Percentiles rank a stretch among this genome's conserved stretches.
These are phyloP conservation scores for Drosophila atripex DNA, from an alignment of 2,888 invertebrate genomes.

Conservation along the genomic window DNA sequence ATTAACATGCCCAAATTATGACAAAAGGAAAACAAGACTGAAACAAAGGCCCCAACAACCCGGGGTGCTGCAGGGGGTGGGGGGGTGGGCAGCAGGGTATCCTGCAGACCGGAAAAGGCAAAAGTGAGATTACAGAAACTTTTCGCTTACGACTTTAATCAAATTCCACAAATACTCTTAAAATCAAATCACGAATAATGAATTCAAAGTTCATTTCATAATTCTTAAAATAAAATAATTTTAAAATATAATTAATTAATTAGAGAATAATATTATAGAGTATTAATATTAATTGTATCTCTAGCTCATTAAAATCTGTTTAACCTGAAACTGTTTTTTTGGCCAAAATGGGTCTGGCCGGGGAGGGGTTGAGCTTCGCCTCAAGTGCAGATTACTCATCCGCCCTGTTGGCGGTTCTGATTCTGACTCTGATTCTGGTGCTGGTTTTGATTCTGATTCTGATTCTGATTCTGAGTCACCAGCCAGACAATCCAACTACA, in stretches of 20 bases:
- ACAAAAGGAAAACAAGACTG: constrained; percentile 51
- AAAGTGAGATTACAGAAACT: constrained; percentile 35
- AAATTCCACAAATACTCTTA: constrained; percentile 7
- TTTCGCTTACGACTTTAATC: constrained; percentile 1
- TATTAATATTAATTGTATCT: background rate
- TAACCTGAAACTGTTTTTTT: constrained; percentile 4
- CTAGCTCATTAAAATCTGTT: constrained; percentile 12
- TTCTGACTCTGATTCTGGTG: background rate
- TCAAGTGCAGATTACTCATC: constrained; percentile 27
- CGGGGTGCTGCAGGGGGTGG: background rate
- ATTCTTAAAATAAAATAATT: background rate
- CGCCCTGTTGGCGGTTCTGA: constrained; percentile 26
- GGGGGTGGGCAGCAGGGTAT: background rate
- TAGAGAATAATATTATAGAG: background rate
- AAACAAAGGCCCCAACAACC: constrained; percentile 25
- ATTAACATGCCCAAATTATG: constrained; percentile 76
- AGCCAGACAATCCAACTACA: background rate
- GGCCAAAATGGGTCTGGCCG: background rate
- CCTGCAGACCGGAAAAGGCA: constrained; percentile 37
- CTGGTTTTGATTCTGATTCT: background rate
- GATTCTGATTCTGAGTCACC: constrained; percentile 27
- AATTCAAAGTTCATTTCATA: background rate
- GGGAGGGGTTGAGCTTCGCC: too few species aligned
- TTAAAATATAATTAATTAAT: background rate
- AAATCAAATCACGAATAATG: background rate